Evolutionary conservation across 2,797 vertebrate genomes (phyloP), one percentile per base, ranked within the genome.

Genomic region (Cichlasoma orientale): DNA sequence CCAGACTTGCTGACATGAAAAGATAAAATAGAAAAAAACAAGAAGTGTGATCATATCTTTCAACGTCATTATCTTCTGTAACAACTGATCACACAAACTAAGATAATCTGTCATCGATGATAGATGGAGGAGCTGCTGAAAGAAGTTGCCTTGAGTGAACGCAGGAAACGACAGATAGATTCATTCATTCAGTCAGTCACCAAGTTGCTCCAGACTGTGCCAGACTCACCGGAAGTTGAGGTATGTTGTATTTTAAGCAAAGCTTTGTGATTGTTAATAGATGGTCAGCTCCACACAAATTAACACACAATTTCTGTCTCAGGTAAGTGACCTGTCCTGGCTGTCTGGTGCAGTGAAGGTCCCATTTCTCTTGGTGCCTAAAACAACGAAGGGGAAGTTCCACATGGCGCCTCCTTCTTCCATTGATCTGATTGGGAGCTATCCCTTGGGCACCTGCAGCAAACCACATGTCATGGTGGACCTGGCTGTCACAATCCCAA

Each of bases 101-200:
- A 29, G 16, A 19, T 74, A 4, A 27, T 86, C 31, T 77, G 4
- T 82, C 29, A 18, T n/a, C 14, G 3, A 41, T 54, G 83, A 47
- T 92, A 99, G 98, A 96, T 99, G 1, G 97, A 99, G 47, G 98
- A 99, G 86, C 95, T 99, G 82, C 92, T 99, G 52, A 98, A 97
- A 86, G 98, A 99, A 87, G 96, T 99, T 25, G 89, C 80, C 2
- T 75, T 99, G 83, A 97, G 97, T 84, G 97, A 98, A 74, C 95
- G 93, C 0, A 97, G 95, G 86, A 98, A 96, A 74, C 93, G 90
- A 58, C 94, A 93, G 73, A 97, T 99, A 0, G 95, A 98, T 84
- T 77, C 88, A 6, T 98, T 99, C 74, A 79, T 99, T 8, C 88
- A 89, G 82, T 94, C 95, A 2, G 87, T 99, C 88, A 97, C 96